These are phyloP conservation scores for Taenaris catops DNA, from an alignment of 2,888 invertebrate species.

Conservation along the genomic window DNA sequence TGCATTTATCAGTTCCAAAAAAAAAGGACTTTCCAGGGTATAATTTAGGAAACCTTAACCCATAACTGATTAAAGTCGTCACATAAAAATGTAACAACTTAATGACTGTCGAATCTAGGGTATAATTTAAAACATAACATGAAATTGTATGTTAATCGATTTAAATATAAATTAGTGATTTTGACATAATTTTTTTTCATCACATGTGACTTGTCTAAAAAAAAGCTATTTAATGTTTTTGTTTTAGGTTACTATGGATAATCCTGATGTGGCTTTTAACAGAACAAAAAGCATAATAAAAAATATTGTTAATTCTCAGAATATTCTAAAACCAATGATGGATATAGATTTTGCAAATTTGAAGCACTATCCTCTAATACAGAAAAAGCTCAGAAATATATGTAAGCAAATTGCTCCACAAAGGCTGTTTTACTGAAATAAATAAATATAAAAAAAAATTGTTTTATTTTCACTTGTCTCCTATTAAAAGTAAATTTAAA, in stretches of 20 bases:
- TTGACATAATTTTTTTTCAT: no score
- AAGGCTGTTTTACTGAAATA: slow-evolving; percentile 42
- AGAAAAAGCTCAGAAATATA: slow-evolving; percentile 42
- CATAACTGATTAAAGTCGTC: no score
- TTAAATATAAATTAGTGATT: no score
- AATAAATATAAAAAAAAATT: slow-evolving; percentile 27
- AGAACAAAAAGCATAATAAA: slow-evolving; percentile 52
- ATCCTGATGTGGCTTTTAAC: slow-evolving; percentile 46
- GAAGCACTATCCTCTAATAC: slow-evolving; percentile 38
- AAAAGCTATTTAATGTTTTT: no score
- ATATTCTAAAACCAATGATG: slow-evolving; percentile 50
- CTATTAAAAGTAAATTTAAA: slow-evolving; percentile 53
- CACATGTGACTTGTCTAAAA: no score
- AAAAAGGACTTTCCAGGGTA: no score
- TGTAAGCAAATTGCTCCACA: slow-evolving; percentile 54
- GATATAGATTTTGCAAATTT: slow-evolving; percentile 53
- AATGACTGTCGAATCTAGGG: no score
- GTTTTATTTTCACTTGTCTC: slow-evolving; percentile 7
- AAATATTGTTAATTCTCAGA: slow-evolving; percentile 50
- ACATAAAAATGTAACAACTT: no score
- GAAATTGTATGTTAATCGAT: no score
- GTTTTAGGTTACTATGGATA: slow-evolving; percentile 52
- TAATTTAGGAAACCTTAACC: no score
- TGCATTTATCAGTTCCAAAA: no score
- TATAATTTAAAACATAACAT: no score